phyloP scores from a whole-genome alignment of 2,797 vertebrate genomes.

The Fistularia commersonii region DNA sequence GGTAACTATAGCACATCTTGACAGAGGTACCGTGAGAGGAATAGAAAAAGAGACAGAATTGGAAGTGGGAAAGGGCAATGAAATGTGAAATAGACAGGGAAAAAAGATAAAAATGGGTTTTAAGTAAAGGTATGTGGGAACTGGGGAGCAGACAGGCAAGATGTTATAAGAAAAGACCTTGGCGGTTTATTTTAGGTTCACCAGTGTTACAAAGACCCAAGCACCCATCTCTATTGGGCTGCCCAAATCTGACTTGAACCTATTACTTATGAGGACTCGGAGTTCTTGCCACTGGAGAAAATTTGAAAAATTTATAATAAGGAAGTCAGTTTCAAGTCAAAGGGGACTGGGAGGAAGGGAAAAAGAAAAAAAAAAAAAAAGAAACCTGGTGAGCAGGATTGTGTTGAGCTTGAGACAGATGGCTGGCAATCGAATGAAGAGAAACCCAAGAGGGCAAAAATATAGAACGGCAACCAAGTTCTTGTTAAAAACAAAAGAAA shows the following conservation, averaged over 20 bases:
- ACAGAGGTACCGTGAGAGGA: slow-evolving; percentile 3
- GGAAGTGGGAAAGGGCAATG: slow-evolving; percentile 32
- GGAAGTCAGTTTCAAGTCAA: slow-evolving; percentile 20
- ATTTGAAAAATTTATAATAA: slow-evolving; percentile 27
- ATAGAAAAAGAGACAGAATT: slow-evolving; percentile 15
- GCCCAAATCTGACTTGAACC: slow-evolving; percentile 38
- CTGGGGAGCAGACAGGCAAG: slow-evolving; percentile 26
- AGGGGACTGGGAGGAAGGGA: slow-evolving; percentile 17
- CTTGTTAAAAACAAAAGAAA: neutral
- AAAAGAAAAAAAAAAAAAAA: slow-evolving; percentile 1
- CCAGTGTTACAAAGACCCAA: slow-evolving; percentile 38
- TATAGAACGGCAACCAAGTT: slow-evolving; percentile 20
- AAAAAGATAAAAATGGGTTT: slow-evolving; percentile 46
- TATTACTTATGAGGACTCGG: slow-evolving; percentile 44
- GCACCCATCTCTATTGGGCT: slow-evolving; percentile 35
- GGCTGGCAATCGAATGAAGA: slow-evolving; percentile 22
- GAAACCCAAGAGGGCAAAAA: slow-evolving; percentile 23
- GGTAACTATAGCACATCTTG: slow-evolving; percentile 15
- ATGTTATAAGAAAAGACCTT: slow-evolving; percentile 26
- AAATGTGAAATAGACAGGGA: slow-evolving; percentile 35
- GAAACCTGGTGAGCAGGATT: slow-evolving; percentile 20
- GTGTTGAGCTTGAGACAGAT: slow-evolving; percentile 22
- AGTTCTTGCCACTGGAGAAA: slow-evolving; percentile 34
- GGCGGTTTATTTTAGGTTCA: slow-evolving; percentile 54
- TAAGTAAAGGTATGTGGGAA: slow-evolving; percentile 30